These are phyloP conservation scores for Drosophila nigritarsus DNA, from an alignment of 2,888 invertebrate genomes.

Conservation along the genomic window DNA sequence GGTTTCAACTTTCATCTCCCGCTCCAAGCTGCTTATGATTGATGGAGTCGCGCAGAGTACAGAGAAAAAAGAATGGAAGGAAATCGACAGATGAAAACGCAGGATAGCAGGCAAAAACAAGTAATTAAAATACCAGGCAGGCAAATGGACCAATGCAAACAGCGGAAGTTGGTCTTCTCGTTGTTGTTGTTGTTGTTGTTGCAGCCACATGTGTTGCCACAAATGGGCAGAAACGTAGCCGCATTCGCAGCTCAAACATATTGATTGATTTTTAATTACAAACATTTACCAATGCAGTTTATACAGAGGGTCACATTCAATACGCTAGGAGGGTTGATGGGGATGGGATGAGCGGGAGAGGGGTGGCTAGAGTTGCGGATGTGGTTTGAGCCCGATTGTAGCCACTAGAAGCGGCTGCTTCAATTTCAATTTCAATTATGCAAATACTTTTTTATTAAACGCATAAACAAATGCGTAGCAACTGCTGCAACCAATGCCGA, in stretches of 20 bases:
- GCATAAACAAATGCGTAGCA: conserved; percentile 70
- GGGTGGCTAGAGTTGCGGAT: neutral
- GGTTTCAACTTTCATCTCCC: conserved; percentile 7
- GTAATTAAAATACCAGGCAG: conserved; percentile 81
- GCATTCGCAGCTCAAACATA: conserved; percentile 63
- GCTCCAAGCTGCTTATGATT: conserved; percentile 54
- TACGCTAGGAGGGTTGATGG: neutral
- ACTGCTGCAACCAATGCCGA: conserved; percentile 20
- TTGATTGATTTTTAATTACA: conserved; percentile 81
- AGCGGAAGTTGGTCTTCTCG: conserved; percentile 6
- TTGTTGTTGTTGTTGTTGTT: conserved; percentile 37
- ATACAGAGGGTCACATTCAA: conserved; percentile 47
- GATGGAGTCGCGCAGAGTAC: conserved; percentile 40
- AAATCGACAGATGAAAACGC: conserved; percentile 42
- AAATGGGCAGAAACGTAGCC: conserved; percentile 54
- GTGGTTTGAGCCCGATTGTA: neutral
- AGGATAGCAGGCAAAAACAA: conserved; percentile 43
- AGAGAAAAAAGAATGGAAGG: conserved; percentile 7
- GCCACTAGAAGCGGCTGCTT: conserved; percentile 62
- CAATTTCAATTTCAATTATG: conserved; percentile 73
- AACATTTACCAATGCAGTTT: conserved; percentile 66
- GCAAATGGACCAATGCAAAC: conserved; percentile 57
- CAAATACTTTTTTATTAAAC: conserved; percentile 73
- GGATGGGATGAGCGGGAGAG: neutral
- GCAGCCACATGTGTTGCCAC: conserved; percentile 74